Evolutionary conservation across 2,113 vertebrate species (phyloP).

Genomic region (Tauraco erythrolophus): DNA sequence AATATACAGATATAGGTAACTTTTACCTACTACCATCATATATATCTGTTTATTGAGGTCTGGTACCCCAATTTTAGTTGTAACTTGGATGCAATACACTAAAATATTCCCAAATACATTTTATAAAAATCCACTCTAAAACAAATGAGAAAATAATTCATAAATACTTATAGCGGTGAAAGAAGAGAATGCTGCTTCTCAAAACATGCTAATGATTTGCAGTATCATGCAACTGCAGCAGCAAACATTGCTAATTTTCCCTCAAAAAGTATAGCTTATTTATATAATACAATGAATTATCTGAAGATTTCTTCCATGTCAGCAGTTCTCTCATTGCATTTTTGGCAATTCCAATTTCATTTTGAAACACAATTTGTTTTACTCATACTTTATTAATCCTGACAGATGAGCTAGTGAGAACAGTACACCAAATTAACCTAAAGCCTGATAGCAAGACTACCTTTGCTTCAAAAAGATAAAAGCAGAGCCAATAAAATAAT

Average conservation of each 20-base stretch:
- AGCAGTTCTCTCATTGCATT: conserved; percentile 20
- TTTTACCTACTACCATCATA: background rate
- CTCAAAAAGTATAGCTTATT: conserved; percentile 10
- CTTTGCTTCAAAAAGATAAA: background rate
- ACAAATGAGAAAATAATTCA: background rate
- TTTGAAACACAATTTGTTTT: conserved; percentile 19
- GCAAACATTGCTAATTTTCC: background rate
- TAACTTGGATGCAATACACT: background rate
- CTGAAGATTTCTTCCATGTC: background rate
- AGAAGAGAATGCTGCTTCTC: background rate
- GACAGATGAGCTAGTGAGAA: conserved; percentile 10
- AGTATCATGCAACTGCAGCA: conserved; percentile 10
- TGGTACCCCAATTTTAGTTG: background rate
- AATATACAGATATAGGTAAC: background rate
- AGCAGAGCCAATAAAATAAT: background rate
- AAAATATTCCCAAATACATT: background rate
- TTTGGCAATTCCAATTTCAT: background rate
- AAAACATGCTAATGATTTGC: background rate
- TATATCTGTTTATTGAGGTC: background rate
- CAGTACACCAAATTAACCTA: background rate
- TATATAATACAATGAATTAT: conserved; percentile 25
- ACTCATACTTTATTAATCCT: conserved; percentile 11
- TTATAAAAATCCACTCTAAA: background rate
- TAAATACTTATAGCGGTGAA: background rate
- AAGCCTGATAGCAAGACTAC: background rate